Evolutionary conservation across 64 coral and sea anemone species (phyloP), one percentile per base, ranked within the genome.

Genomic region (Cladopsammia gracilis): DNA sequence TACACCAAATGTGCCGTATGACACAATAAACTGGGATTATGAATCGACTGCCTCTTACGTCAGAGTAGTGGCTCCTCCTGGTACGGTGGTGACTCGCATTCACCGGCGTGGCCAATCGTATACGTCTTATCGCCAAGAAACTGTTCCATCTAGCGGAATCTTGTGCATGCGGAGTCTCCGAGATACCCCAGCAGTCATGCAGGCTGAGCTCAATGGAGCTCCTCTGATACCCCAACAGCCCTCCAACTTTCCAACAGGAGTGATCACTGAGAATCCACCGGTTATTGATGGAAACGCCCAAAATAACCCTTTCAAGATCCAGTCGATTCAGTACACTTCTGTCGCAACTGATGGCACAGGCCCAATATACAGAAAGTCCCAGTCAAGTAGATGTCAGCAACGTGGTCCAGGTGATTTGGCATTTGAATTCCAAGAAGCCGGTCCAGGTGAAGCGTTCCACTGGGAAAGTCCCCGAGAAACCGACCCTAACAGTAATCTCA

Each of bases 291-390:
- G 48, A 20, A 48, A 43, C 5, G n/a, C 48, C 19, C 11, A 10
- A 4, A 43, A 47, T 22, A 51, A 51, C 1, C 4, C 46, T 34
- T 34, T 34, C 34, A 34, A 34, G 51, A 51, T 76, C 19, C 46
- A 52, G 73, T 76, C 73, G 19, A 52, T 76, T 52, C 73, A 52
- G 73, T 76, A 52, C 48, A 76, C 73, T 11, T 76, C 73, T 52
- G 46, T 20, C 7, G 11, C 46, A 52, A 47, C 7, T 3, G 73
- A 24, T 22, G 47, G 20, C 19, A 20, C 46, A 53, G 73, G 73
- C 7, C 73, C 73, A 7, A 6, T 76, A 7, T 76, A 76, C 20
- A 19, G 6, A 7, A 76, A 9, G 46, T 15, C 5, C 18, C 47
- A 53, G 48, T 4, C 48, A n/a, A 43, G 47, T 6, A 51, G 47